Percentiles rank a stretch among this genome's conserved stretches.
phyloP scores from a whole-genome alignment of 2,113 vertebrate genomes.

The Apaloderma vittatum region DNA sequence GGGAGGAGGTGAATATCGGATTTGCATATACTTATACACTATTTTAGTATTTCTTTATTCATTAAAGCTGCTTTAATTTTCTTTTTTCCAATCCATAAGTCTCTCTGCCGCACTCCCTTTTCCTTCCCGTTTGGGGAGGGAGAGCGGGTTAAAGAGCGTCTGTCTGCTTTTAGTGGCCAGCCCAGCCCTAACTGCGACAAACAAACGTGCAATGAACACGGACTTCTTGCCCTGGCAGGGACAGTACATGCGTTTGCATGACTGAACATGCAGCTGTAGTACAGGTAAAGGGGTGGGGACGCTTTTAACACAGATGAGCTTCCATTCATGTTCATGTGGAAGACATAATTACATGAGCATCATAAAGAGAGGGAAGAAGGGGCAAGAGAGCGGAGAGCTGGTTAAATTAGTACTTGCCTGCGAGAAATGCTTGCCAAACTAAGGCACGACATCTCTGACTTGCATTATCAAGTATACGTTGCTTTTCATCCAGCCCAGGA shows the following conservation, averaged over 20 bases:
- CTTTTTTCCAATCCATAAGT: no score
- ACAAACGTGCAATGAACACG: accelerated
- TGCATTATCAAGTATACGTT: accelerated
- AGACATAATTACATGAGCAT: accelerated
- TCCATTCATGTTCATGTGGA: background rate
- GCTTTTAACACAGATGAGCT: background rate
- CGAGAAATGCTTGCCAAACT: background rate
- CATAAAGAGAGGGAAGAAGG: background rate
- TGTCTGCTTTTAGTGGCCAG: no score
- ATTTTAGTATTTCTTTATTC: no score
- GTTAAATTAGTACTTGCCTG: background rate
- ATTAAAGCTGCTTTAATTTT: no score
- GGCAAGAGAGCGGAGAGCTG: background rate
- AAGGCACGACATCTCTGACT: background rate
- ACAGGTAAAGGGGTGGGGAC: background rate
- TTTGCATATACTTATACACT: no score
- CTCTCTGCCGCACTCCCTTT: no score
- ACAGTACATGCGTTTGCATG: background rate
- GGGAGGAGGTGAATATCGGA: no score
- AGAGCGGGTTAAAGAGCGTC: no score
- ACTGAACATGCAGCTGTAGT: background rate
- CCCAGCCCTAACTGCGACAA: no score
- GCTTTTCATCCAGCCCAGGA: background rate
- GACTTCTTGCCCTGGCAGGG: background rate
- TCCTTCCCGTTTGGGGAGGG: no score